Evolutionary conservation across 2,113 vertebrate genomes (phyloP).

Genomic region (human (Homo sapiens)): GRCh38 chr9:124822001-124822500

Average conservation of each 20-base stretch:
- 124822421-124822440: too few relatives aligned
- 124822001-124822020: neutral
- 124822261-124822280: neutral
- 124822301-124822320: neutral
- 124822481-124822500: neutral
- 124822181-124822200: neutral
- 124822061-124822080: neutral
- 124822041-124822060: neutral
- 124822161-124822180: neutral
- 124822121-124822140: neutral
- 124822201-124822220: neutral
- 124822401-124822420: too few relatives aligned
- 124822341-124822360: neutral
- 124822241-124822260: neutral
- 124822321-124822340: neutral
- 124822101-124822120: neutral
- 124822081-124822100: neutral
- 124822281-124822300: neutral
- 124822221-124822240: neutral
- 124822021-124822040: neutral
- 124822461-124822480: too few relatives aligned
- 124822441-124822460: too few relatives aligned
- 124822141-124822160: neutral
- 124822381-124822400: too few relatives aligned
- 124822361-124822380: too few relatives aligned